Evolutionary conservation across 2,113 vertebrate genomes (phyloP).

Genomic region (Tonatia bakeri): DNA sequence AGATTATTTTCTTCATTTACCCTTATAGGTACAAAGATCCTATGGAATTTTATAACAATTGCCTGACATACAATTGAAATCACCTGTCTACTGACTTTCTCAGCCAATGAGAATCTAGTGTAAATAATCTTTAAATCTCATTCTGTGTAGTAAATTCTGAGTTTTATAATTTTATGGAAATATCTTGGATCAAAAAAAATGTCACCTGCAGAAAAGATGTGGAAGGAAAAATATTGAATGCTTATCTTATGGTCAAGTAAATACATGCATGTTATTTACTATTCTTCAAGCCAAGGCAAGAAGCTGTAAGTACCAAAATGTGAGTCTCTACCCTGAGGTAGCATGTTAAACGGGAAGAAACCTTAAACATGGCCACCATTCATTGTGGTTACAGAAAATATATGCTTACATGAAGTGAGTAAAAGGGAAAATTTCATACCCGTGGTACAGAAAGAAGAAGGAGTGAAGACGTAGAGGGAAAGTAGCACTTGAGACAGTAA

Average conservation of each 20-base stretch:
- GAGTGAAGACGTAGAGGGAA: neutral
- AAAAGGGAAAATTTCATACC: neutral
- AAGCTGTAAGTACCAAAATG: neutral
- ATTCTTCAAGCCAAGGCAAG: neutral
- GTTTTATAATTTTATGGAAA: neutral
- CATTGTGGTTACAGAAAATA: neutral
- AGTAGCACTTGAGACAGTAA: neutral
- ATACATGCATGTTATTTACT: neutral
- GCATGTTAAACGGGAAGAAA: neutral
- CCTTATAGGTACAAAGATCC: neutral
- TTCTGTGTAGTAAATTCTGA: neutral
- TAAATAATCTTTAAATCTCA: neutral
- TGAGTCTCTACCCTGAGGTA: neutral
- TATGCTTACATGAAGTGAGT: neutral
- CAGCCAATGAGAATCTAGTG: neutral
- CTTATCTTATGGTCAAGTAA: neutral
- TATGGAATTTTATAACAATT: neutral
- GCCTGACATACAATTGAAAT: neutral
- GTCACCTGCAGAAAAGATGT: neutral
- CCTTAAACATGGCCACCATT: neutral
- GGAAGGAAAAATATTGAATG: neutral
- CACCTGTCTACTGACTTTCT: neutral
- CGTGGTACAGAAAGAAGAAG: neutral
- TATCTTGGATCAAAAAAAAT: neutral
- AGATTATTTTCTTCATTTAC: neutral